phyloP scores from a whole-genome alignment of 2,113 vertebrate genomes.

The Dasyornis broadbenti region DNA sequence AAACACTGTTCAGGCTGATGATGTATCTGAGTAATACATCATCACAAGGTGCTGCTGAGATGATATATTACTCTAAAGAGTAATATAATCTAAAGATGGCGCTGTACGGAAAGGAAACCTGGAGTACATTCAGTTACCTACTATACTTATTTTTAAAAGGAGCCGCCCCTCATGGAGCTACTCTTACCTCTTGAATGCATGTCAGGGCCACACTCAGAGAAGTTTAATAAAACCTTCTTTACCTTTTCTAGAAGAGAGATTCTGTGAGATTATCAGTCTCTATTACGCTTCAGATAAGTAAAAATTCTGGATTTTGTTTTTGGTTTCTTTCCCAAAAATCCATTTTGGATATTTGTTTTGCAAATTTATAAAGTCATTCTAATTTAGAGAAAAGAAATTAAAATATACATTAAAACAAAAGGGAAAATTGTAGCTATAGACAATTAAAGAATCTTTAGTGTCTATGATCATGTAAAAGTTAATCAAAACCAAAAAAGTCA shows the following conservation, averaged over 20 bases:
- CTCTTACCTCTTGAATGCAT: not conserved
- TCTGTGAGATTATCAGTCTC: not conserved
- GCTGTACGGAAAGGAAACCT: not conserved
- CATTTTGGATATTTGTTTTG: not conserved
- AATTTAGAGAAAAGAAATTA: not conserved
- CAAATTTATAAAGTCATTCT: not conserved
- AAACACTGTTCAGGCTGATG: conserved; percentile 42
- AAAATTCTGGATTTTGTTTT: not conserved
- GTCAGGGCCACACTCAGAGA: not conserved
- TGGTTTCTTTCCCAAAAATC: not conserved
- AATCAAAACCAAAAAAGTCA: not conserved
- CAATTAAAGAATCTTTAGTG: not conserved
- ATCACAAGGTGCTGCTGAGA: conserved; percentile 38
- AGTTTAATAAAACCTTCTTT: not conserved
- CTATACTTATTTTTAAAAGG: not conserved
- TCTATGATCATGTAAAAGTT: not conserved
- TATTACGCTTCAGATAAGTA: not conserved
- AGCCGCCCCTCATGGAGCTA: not conserved
- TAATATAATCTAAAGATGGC: not conserved
- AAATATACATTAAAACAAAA: not conserved
- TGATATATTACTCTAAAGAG: conserved; percentile 24
- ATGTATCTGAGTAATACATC: conserved; percentile 59
- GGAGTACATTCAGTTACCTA: not conserved
- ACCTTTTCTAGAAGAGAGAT: not conserved
- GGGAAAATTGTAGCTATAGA: not conserved